These are phyloP conservation scores for Epizoanthus fatuus DNA, from an alignment of 92 coral and sea anemone species.

Conservation along the genomic window DNA sequence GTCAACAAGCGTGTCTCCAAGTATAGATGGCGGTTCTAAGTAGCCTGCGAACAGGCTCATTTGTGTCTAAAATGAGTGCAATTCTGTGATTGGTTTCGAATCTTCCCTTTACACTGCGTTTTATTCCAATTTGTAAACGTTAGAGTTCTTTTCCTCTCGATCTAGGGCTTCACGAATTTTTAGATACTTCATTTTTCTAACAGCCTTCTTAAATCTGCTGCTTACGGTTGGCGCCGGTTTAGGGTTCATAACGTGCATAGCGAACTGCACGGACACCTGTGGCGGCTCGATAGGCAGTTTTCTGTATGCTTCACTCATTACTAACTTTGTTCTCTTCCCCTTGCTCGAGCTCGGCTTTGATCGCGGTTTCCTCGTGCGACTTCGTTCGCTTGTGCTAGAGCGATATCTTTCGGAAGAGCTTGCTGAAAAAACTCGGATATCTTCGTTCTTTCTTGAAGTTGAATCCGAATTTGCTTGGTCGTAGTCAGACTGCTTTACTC, in stretches of 20 bases:
- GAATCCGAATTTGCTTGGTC: not conserved
- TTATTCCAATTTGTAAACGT: no score
- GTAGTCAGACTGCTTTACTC: not conserved
- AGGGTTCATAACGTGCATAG: conserved; percentile 55
- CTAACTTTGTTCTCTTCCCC: not conserved
- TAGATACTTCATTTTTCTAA: not conserved
- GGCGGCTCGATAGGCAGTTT: conserved; percentile 64
- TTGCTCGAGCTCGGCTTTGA: not conserved
- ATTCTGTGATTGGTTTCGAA: no score
- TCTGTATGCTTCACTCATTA: conserved; percentile 37
- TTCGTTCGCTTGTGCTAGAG: not conserved
- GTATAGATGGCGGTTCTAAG: no score
- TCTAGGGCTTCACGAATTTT: no score
- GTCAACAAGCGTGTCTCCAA: no score
- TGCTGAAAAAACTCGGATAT: not conserved
- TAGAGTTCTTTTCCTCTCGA: no score
- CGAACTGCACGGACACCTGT: conserved; percentile 42
- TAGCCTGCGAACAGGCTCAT: no score
- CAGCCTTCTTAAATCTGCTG: conserved; percentile 52
- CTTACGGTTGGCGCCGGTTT: conserved; percentile 69
- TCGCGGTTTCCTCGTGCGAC: not conserved
- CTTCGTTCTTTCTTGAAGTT: not conserved
- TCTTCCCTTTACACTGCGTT: no score
- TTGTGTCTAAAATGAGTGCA: no score
- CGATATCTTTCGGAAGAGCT: not conserved